These are phyloP conservation scores for Thecophora atra DNA, from an alignment of 2,888 invertebrate genomes.

Conservation along the genomic window DNA sequence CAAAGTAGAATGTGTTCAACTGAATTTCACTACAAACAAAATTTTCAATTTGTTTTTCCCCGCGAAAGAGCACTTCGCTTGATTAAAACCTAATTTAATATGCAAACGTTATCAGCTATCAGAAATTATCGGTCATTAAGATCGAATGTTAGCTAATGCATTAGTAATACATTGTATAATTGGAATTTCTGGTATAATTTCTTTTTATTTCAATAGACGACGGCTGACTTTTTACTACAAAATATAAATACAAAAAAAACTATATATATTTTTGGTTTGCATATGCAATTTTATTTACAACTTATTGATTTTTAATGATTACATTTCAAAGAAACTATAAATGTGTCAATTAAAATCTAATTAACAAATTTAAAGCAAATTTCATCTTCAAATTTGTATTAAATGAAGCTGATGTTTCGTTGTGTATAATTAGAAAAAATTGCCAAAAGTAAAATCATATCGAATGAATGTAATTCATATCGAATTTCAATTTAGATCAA, in stretches of 20 bases:
- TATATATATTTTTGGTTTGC: background rate
- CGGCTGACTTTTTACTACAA: too few species aligned
- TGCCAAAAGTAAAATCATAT: slow-evolving; percentile 24
- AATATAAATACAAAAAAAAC: background rate
- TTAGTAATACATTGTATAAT: too few species aligned
- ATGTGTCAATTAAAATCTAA: background rate
- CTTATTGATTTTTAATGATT: slow-evolving; percentile 1
- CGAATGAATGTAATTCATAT: slow-evolving; percentile 24
- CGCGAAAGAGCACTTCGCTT: slow-evolving; percentile 48
- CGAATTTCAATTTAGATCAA: slow-evolving; percentile 27
- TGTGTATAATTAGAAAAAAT: background rate
- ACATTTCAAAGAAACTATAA: background rate
- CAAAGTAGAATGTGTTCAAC: background rate
- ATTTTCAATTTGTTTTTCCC: background rate
- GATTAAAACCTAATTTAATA: slow-evolving; percentile 50
- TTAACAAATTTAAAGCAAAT: background rate
- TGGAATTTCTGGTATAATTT: too few species aligned
- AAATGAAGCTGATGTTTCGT: background rate
- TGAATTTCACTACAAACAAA: background rate
- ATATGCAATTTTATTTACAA: slow-evolving; percentile 23
- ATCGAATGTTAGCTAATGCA: too few species aligned
- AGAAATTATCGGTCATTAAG: too few species aligned
- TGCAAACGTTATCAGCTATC: slow-evolving; percentile 17
- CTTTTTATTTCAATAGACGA: too few species aligned
- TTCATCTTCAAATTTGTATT: background rate